Evolutionary conservation across 2,113 vertebrate species (phyloP), one percentile per base, ranked within the genome.

Genomic region (Bufo gargarizans): DNA sequence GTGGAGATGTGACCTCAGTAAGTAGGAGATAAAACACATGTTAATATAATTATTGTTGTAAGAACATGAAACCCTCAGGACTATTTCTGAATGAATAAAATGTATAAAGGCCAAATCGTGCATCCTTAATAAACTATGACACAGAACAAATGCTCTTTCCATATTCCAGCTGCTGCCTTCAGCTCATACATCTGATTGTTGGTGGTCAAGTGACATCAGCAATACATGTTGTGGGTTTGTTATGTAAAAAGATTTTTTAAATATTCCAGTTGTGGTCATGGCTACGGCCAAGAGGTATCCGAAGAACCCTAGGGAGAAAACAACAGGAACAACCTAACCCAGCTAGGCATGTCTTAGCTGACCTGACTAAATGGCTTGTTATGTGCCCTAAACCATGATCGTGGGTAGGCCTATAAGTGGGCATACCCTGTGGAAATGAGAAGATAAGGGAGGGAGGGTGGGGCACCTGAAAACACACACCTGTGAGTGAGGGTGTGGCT

Each of bases 121-220:
- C 50, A 49, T 85, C 3, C 49, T 77, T 61, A 85, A 59, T 84
- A 84, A 74, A 86, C 63, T 86, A 65, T 20, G 16, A 77, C 72
- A 61, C 72, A 77, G 43, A 56, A 43, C 76, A 63, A 77, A 86
- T 49, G 56, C n/a, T 61, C 20, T 56, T 22, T 45, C 50, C 77
- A 77, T 77, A 47, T 50, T 8, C 45, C 72, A 47, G 43, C 72
- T 63, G 84, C 84, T 77, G 84, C 77, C 19, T 49, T 47, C 43
- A 13, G 7, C 3, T 71, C 13, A 45, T 72, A 72, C 14, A 6
- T 45, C 10, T 72, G 20, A 43, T 72, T 13, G 14, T n/a, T 22
- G n/a, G 20, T 63, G 16, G 16, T 63, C 61, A 63, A 63, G 17
- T 19, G 17, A 20, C 61, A 9, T 19, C 4, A 19, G 16, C 61